phyloP scores from a whole-genome alignment of 2,113 vertebrate species.

The Climacteris rufus region DNA sequence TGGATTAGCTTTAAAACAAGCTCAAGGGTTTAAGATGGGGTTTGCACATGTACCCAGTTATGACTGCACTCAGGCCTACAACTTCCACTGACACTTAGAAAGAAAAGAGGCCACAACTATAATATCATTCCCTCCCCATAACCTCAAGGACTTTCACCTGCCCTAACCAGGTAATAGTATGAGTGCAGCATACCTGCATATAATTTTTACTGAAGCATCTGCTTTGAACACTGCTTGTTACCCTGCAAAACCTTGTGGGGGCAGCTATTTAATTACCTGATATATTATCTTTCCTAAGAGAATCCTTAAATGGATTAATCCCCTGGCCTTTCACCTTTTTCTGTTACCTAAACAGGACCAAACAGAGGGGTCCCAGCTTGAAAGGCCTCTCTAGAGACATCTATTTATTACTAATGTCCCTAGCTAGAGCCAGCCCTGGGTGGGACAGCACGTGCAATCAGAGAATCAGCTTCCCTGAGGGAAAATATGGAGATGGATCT shows the following conservation, averaged over 20 bases:
- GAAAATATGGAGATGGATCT: background rate
- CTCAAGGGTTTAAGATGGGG: background rate
- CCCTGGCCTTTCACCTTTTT: constrained; percentile 10
- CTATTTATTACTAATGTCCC: background rate
- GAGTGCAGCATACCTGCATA: background rate
- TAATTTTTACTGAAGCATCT: background rate
- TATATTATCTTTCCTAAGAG: background rate
- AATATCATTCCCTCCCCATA: background rate
- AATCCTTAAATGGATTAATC: background rate
- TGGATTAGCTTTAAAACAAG: constrained; percentile 36
- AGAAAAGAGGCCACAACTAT: background rate
- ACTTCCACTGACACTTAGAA: background rate
- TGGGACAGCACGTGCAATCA: background rate
- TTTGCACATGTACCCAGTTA: background rate
- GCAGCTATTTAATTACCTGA: constrained; percentile 14
- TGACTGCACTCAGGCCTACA: fast-evolving
- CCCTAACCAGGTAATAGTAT: background rate
- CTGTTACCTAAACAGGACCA: background rate
- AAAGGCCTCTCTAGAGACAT: background rate
- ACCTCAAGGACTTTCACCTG: background rate
- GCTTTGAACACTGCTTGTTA: background rate
- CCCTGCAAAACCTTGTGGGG: background rate
- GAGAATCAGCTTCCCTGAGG: background rate
- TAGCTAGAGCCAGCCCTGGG: background rate
- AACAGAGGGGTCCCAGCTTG: background rate